Evolutionary conservation across 1,140 invertebrate genomes (phyloP), one percentile per base, ranked within the genome.

Genomic region (Sinella curviseta): DNA sequence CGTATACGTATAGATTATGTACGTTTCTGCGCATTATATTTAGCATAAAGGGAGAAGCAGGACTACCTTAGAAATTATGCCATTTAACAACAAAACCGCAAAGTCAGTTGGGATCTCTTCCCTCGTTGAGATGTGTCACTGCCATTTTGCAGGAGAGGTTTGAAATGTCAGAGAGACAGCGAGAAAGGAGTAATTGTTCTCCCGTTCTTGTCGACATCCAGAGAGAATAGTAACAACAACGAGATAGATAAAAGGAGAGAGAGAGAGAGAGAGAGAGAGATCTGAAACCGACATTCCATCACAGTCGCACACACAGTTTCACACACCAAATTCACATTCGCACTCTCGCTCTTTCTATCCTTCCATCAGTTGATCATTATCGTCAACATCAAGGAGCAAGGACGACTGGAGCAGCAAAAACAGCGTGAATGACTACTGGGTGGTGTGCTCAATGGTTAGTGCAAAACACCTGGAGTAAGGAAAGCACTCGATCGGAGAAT

Each of bases 171-270:
- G 14, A 60, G 57, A 17, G 24, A 24, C n/a, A n/a, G n/a, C n/a
- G n/a, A n/a, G n/a, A n/a, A 14, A 60, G 55, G 55, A 60, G 55
- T 60, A 60, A 60, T 60, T 60, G 55, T 60, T 24, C n/a, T 48
- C 39, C 39, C 4, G 4, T 48, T n/a, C n/a, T n/a, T n/a, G n/a
- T 48, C 39, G 39, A 48, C 39, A 48, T 60, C 4, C n/a, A n/a
- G n/a, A n/a, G n/a, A n/a, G n/a, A n/a, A n/a, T n/a, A n/a, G n/a
- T n/a, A n/a, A n/a, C n/a, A n/a, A n/a, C n/a, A n/a, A n/a, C n/a
- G n/a, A n/a, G n/a, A n/a, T n/a, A n/a, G n/a, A n/a, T n/a, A n/a
- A n/a, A n/a, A n/a, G n/a, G 24, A 4, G 57, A 14, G 14, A 60
- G 57, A 14, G 57, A n/a, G 14, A n/a, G 8, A 60, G 14, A 60